Conservation (phyloP, 1,140 invertebrate genomes). For the Cherax destructor region DNA sequence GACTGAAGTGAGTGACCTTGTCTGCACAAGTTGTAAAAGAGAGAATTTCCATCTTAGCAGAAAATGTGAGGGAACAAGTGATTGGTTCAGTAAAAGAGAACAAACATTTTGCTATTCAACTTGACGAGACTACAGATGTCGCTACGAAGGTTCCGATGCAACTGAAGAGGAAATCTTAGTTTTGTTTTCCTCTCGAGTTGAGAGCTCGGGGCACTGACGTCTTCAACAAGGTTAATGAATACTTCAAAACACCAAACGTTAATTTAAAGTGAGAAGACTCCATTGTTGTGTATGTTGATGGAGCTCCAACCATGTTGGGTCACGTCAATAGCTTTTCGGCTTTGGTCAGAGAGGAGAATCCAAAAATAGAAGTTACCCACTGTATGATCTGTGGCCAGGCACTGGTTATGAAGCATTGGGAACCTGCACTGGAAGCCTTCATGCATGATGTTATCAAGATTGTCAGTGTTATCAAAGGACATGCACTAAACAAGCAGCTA, state of each 20-base stretch:
- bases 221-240: slow-evolving; percentile 30
- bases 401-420: slow-evolving; percentile 5
- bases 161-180: slow-evolving; percentile 34
- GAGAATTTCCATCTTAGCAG: too few relatives aligned
- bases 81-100: slow-evolving; percentile 28
- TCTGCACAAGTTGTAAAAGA: background rate
- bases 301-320: slow-evolving; percentile 25
- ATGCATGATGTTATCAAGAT: slow-evolving; percentile 36
- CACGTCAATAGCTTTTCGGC: slow-evolving; percentile 32
- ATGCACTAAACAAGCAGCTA: slow-evolving; percentile 25
- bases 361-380: background rate
- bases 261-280: slow-evolving; percentile 23
- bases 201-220: slow-evolving; percentile 24
- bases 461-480: slow-evolving; percentile 32
- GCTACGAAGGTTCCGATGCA: slow-evolving; percentile 21
- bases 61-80: background rate
- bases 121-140: slow-evolving; percentile 31
- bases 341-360: slow-evolving; percentile 27
- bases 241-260: slow-evolving; percentile 19
- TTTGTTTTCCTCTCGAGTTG: slow-evolving; percentile 21
- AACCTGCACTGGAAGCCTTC: slow-evolving; percentile 28
- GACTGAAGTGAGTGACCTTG: slow-evolving; percentile 12
- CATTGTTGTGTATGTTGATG: slow-evolving; percentile 25
- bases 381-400: slow-evolving; percentile 48
- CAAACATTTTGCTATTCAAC: slow-evolving; percentile 34